Percentiles rank a stretch among this genome's conserved stretches.
Evolutionary conservation across 1,140 invertebrate species (phyloP).

Genomic region (Hyposmocoma kahamanoa): DNA sequence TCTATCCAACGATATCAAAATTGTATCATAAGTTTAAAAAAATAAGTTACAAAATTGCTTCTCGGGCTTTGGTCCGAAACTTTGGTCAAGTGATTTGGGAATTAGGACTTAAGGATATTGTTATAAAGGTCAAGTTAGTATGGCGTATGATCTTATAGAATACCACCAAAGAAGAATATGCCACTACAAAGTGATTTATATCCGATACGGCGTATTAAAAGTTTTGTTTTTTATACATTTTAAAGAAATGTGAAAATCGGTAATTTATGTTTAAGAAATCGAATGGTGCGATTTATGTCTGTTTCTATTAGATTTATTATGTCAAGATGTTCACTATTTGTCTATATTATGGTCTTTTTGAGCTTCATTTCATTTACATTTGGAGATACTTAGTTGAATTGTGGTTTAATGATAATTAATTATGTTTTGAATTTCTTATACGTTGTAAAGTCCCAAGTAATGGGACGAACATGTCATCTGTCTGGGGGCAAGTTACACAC

Average conservation of each 20-base stretch:
- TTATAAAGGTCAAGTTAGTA: slow-evolving; percentile 8
- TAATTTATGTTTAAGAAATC: slow-evolving; percentile 65
- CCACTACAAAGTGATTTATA: slow-evolving; percentile 62
- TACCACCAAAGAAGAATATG: slow-evolving; percentile 65
- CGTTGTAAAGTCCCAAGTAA: no score
- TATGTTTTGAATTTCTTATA: no score
- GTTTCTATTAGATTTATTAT: slow-evolving; percentile 52
- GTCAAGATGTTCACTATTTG: slow-evolving; percentile 33
- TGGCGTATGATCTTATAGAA: slow-evolving; percentile 1
- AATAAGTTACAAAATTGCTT: not conserved
- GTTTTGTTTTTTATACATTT: slow-evolving; percentile 59
- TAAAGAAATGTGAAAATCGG: slow-evolving; percentile 60
- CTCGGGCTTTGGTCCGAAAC: slow-evolving; percentile 7
- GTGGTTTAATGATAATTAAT: no score
- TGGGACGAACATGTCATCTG: no score
- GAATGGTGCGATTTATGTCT: slow-evolving; percentile 62
- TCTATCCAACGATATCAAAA: slow-evolving; percentile 10
- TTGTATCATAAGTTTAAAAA: not conserved
- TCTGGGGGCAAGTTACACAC: no score
- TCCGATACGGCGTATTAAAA: slow-evolving; percentile 62
- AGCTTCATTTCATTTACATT: no score
- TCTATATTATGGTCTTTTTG: slow-evolving; percentile 7
- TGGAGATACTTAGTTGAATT: no score
- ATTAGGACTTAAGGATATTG: slow-evolving; percentile 13
- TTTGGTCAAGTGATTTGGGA: slow-evolving; percentile 2